Evolutionary conservation across 2,888 invertebrate species (phyloP), one percentile per base, ranked within the genome.

Genomic region (Scaeva pyrastri): DNA sequence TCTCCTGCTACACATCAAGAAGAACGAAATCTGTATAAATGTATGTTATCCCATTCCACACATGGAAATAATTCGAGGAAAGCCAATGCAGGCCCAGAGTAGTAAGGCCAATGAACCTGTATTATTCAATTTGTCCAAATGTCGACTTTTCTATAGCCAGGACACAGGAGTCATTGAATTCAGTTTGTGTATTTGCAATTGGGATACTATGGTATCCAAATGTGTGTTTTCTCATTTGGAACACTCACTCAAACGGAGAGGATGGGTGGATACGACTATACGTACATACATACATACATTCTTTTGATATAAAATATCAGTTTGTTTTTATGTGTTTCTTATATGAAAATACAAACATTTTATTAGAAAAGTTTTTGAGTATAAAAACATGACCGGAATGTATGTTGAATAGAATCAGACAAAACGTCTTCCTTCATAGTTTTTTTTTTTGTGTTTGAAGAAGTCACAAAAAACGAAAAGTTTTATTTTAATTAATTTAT

Each of bases 121-220:
- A 56, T 82, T 78, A 86, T 86, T 86, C 73, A 86, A 86, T 86
- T 82, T 82, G 78, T 77, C 74, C 77, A 74, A 86, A 86, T 77
- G 86, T 82, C 82, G 62, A 62, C 58, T 60, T 79, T 71, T 68
- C 50, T 58, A 84, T 66, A 11, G 23, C 56, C 6, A 70, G 58
- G 74, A 48, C 48, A 31, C 8, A 48, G 19, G 16, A 66, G 66
- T 8, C 48, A 23, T 12, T 31, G 31, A 19, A 31, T 16, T 23
- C 23, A 56, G 23, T 62, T 43, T 16, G 41, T 36, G 36, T 48
- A 39, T 74, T 52, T 62, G 23, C 5, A 45, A 26, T 48, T 64
- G 41, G 23, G 31, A 64, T 39, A 36, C 12, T 26, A 19, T 16
- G 4, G 12, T 60, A 41, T 3, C n/a, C 16, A 23, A 36, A 41